Base-by-base conservation (phyloP, 1,140 invertebrate species). In the Saxidomus purpurata region DNA sequence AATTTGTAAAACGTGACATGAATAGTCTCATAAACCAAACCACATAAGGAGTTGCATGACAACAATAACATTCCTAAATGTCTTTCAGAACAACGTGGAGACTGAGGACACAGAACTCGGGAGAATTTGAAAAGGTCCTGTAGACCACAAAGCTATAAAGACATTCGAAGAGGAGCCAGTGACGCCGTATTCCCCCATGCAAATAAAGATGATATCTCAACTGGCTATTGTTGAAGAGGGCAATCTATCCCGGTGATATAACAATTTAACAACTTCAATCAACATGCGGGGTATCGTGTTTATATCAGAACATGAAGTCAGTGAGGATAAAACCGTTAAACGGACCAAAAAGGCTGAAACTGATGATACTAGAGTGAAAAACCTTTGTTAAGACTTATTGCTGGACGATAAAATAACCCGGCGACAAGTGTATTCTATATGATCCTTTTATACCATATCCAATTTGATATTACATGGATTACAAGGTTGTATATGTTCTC, bases 201-300 rank as follows among this genome's bases (percentile, higher is more conserved):
- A 55, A 1, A 52, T 34, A 38, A 55, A 85, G 67, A 85, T 85
- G 67, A 85, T 85, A 85, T 85, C 83, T 74, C 15, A 74, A 19
- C 6, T 31, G 15, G 36, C 3, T 52, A 85, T 85, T 85, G 47
- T 59, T 71, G 1, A 36, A 9, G n/a, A 22, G 47, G n/a, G 2
- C 47, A 79, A 3, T 52, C 0, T 79, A 79, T 43, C 25, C 40
- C 40, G 28, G 28, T 55, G 6, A 55, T 55, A 25, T 79, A 43
- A 34, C 36, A 82, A 38, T 38, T 34, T 25, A 55, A 19, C 11
- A 38, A 82, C 55, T 43, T 40, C 59, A 82, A 28, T 40, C 36
- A 69, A 71, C n/a, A 28, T 82, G 63, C 52, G 40, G 19, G 40
- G 49, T 85, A 85, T 85, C 83, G 22, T 36, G 25, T 74, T 74